Evolutionary conservation across 1,140 invertebrate genomes (phyloP).

Genomic region (Apis laboriosa): DNA sequence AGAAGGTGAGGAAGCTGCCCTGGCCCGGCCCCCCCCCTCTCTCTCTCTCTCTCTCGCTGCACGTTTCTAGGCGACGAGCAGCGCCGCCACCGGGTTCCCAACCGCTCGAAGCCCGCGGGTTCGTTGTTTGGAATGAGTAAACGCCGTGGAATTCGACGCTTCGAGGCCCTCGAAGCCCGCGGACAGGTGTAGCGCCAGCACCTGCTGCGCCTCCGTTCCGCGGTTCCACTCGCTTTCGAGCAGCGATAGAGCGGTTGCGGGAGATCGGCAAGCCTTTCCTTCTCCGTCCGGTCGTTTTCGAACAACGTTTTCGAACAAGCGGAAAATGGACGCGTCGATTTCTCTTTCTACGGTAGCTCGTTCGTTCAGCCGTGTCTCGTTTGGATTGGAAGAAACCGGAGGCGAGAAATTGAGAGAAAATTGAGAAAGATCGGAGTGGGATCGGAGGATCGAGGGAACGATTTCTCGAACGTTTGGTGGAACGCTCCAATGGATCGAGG

Average conservation of each 20-base stretch:
- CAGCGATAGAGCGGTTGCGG: background rate
- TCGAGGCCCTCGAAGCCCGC: slow-evolving; percentile 58
- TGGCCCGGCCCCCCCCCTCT: slow-evolving; percentile 44
- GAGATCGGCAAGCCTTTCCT: background rate
- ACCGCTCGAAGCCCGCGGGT: slow-evolving; percentile 40
- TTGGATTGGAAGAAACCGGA: too few relatives aligned
- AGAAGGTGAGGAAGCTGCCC: slow-evolving; percentile 61
- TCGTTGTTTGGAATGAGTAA: slow-evolving; percentile 73
- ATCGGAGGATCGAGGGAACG: too few relatives aligned
- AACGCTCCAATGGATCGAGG: too few relatives aligned
- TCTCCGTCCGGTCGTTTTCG: too few relatives aligned
- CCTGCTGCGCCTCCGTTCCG: slow-evolving; percentile 63
- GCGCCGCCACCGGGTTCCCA: slow-evolving; percentile 54
- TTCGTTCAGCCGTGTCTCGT: too few relatives aligned
- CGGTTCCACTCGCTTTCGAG: slow-evolving; percentile 8
- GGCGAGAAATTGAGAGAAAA: too few relatives aligned
- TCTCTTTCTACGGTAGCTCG: too few relatives aligned
- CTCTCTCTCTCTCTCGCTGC: slow-evolving; percentile 12
- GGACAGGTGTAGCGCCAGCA: slow-evolving; percentile 71
- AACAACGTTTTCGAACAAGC: too few relatives aligned
- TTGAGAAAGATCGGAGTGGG: too few relatives aligned
- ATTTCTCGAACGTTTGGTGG: too few relatives aligned
- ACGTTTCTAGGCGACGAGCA: background rate
- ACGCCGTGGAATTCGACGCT: slow-evolving; percentile 73
- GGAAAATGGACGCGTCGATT: too few relatives aligned